These are phyloP conservation scores for Australoheros facetus DNA, from an alignment of 2,797 vertebrate genomes.

Conservation along the genomic window DNA sequence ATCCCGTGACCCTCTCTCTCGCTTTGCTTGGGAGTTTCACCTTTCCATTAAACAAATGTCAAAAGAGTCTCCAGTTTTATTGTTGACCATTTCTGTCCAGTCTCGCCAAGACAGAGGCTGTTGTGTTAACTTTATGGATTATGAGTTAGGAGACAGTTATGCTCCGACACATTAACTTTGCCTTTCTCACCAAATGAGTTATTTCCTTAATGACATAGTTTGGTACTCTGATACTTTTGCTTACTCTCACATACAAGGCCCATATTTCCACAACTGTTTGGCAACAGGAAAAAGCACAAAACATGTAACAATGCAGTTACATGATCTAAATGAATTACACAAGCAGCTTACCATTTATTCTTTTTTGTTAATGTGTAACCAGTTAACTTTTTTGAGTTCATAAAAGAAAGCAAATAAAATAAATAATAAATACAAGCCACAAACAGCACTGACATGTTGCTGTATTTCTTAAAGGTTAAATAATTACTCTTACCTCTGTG, in stretches of 20 bases:
- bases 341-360: neutral
- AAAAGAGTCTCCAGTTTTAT: conserved; percentile 1
- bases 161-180: neutral
- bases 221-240: neutral
- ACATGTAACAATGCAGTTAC: neutral
- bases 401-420: neutral
- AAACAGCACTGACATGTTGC: neutral
- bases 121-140: neutral
- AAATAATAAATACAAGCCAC: neutral
- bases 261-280: neutral
- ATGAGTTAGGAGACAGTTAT: neutral
- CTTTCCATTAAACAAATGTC: conserved; percentile 41
- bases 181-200: neutral
- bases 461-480: neutral
- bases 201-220: neutral
- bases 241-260: neutral
- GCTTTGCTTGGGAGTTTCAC: conserved; percentile 43
- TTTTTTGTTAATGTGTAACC: neutral
- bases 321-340: neutral
- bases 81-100: neutral
- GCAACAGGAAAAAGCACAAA: neutral
- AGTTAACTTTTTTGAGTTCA: neutral
- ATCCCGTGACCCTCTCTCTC: conserved; percentile 61
- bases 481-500: conserved; percentile 69
- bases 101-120: neutral